Base-by-base conservation (phyloP, 2,113 vertebrate genomes). In the Nibea albiflora region DNA sequence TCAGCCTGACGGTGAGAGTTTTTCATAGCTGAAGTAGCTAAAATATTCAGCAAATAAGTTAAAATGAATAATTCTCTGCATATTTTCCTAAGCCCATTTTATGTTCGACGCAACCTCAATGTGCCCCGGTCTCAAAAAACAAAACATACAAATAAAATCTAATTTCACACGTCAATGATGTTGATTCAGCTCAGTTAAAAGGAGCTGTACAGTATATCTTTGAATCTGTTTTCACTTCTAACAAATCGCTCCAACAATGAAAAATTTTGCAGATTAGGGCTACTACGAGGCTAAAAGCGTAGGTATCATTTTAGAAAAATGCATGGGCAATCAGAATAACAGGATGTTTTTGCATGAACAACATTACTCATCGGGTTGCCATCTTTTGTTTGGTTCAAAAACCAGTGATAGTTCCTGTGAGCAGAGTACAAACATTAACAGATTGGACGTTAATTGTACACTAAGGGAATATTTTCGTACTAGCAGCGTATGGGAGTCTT, bases 51-150 rank as follows among this genome's bases (percentile, higher is more conserved):
- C 26, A 26, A 64, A 57, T 39, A 50, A 9, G 26, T 57, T 44
- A 0, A 63, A 74, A 47, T 80, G 0, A 7, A 65, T 52, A 0
- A 60, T 61, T 52, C 75, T 28, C 15, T 11, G 20, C 64, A 31
- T 28, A 57, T 53, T 60, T 85, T 26, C 24, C 65, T 58, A n/a
- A n/a, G n/a, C n/a, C n/a, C n/a, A n/a, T n/a, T 39, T 39, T 39
- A 39, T 39, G 6, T 35, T 35, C 6, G 5, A 35, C 31, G 7
- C 1, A 8, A 6, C 7, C 31, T 35, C 35, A 7, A 8, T 35
- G 35, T 6, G 35, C 35, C 35, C 35, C 35, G 35, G 7, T 39
- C 35, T 39, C 35, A 39, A 39, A 39, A 39, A 39, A 9, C 35
- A 39, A 39, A 39, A 39, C 7, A 9, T 39, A 39, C 35, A 39